These are phyloP conservation scores for Troides aeacus DNA, from an alignment of 2,888 invertebrate genomes.

Conservation along the genomic window DNA sequence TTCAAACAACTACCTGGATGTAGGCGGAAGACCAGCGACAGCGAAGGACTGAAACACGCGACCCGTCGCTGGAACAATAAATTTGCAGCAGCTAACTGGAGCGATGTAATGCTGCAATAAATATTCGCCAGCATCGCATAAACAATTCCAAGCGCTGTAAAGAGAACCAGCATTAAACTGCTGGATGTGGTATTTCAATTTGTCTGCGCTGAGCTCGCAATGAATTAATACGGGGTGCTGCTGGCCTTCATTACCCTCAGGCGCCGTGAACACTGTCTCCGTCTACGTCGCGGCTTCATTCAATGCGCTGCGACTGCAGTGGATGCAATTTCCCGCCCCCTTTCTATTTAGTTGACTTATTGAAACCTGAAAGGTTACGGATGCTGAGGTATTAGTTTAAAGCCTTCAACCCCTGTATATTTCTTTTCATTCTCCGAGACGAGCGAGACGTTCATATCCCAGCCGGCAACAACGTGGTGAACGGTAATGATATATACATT, in stretches of 20 bases:
- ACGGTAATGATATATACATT: no score
- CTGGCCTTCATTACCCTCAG: conserved; percentile 26
- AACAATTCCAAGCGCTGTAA: conserved; percentile 15
- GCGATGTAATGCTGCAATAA: conserved; percentile 24
- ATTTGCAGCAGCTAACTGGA: conserved; percentile 15
- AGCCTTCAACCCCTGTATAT: no score
- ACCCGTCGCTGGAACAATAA: conserved; percentile 15
- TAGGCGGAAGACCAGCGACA: neutral
- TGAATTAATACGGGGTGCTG: conserved; percentile 22
- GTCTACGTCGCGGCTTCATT: conserved; percentile 33
- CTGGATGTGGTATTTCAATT: conserved; percentile 29
- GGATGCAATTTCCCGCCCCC: conserved; percentile 50
- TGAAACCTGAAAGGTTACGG: neutral
- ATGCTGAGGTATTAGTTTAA: no score
- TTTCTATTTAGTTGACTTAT: conserved; percentile 40
- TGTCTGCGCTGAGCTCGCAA: conserved; percentile 21
- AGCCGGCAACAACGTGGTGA: no score
- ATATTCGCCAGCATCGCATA: conserved; percentile 18
- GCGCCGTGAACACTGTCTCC: conserved; percentile 20
- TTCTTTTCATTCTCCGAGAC: no score
- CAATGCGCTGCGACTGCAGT: conserved; percentile 40
- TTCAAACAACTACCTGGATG: no score
- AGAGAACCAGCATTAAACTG: conserved; percentile 17
- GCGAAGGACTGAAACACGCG: conserved; percentile 1
- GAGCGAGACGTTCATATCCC: no score